A percentile compares a stretch with the other conserved stretches of the same genome.
Evolutionary conservation across 2,113 vertebrate species (phyloP).

Genomic region (Ammodytes marinus): DNA sequence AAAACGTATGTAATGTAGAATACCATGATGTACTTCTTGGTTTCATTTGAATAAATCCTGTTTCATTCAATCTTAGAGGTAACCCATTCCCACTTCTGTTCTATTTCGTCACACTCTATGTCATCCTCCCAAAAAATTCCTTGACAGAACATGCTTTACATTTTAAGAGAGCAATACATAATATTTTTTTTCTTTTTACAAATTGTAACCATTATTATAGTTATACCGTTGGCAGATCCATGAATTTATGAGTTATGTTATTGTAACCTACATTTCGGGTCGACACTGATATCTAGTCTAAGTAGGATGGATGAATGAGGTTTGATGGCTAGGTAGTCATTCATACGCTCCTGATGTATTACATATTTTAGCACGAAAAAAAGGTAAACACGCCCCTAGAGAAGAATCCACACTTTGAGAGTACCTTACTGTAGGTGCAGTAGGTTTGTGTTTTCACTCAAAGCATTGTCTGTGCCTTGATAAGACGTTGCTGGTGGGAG

Average conservation of each 20-base stretch:
- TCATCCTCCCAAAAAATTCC: constrained; percentile 24
- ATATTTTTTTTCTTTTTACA: constrained; percentile 59
- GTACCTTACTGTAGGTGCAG: constrained; percentile 7
- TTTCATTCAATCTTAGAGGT: constrained; percentile 6
- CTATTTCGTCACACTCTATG: constrained; percentile 24
- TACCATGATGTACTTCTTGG: not conserved
- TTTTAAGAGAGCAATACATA: constrained; percentile 43
- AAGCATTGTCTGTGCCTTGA: constrained; percentile 31
- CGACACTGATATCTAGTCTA: not conserved
- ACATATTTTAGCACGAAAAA: constrained; percentile 22
- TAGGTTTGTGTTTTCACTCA: constrained; percentile 34
- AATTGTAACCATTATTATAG: constrained; percentile 9
- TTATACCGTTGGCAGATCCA: constrained; percentile 55
- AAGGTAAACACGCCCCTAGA: constrained; percentile 34
- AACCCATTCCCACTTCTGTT: not conserved
- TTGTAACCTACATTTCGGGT: constrained; percentile 24
- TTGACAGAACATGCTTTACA: constrained; percentile 68
- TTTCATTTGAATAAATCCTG: constrained; percentile 8
- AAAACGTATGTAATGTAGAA: constrained; percentile 12
- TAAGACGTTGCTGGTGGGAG: constrained; percentile 79
- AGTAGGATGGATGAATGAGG: constrained; percentile 29
- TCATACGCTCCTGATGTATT: constrained; percentile 23
- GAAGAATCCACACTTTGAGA: constrained; percentile 32
- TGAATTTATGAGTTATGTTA: constrained; percentile 17
- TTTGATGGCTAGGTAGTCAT: constrained; percentile 28